Evolutionary conservation across 2,888 invertebrate genomes (phyloP), one percentile per base, ranked within the genome.

Genomic region (Acronicta psi): DNA sequence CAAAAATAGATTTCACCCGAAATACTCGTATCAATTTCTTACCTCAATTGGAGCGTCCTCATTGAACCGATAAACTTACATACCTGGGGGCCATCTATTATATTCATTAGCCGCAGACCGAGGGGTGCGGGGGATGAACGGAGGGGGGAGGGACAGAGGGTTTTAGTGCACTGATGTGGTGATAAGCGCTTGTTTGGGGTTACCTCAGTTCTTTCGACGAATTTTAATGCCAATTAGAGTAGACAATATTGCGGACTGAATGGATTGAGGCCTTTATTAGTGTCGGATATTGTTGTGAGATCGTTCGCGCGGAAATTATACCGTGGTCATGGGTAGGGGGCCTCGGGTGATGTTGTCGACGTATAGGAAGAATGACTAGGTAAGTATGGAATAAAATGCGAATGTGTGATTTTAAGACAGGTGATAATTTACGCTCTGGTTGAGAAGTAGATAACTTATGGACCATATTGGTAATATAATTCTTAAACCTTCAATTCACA

Each of bases 211-310:
- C 89, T 90, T 90, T 90, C 84, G 74, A 61, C 82, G 75, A 83
- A 83, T 89, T 87, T 89, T 89, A 89, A 90, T 92, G 92, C 93
- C 92, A 94, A 94, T 94, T 94, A 94, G 88, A 86, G 83, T 82
- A 87, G 86, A 90, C 92, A 92, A 90, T 92, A 90, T 91, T 89
- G 86, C 82, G 83, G 70, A 82, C 69, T 86, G 87, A 89, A 92
- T 89, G 91, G 91, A 91, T 90, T 89, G 87, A 83, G 86, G 81
- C 85, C 87, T 90, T 90, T 92, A 93, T 93, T 92, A 92, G 84
- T 88, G 90, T 88, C 90, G 84, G 90, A 91, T 92, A 91, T 92
- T 93, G 93, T 93, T 92, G 87, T 83, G 82, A 76, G 84, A 69
- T 77, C 88, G 81, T 73, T 86, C 84, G 84, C 74, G 87, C 82